A percentile compares a stretch with the other conserved stretches of the same genome.
phyloP scores from a whole-genome alignment of 2,888 invertebrate species.

The Brachypalpus laphriformis region DNA sequence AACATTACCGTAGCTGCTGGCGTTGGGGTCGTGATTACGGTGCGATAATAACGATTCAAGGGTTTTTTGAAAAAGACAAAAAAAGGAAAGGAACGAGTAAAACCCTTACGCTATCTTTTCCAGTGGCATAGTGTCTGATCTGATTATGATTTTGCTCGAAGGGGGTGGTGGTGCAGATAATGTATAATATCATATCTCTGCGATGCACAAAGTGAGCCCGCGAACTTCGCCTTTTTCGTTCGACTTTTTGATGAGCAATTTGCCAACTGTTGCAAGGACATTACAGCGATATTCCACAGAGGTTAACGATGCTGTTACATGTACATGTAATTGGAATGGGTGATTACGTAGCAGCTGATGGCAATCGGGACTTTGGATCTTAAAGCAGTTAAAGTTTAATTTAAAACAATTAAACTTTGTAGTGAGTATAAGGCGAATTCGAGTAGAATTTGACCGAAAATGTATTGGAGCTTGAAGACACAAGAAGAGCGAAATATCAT shows the following conservation, averaged over 20 bases:
- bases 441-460: too few species aligned
- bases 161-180: conserved; percentile 26
- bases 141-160: conserved; percentile 30
- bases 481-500: too few species aligned
- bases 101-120: conserved; percentile 5
- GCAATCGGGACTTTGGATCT: background rate
- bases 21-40: conserved; percentile 29
- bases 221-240: conserved; percentile 10
- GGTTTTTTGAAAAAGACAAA: too few species aligned
- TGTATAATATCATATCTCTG: conserved; percentile 39
- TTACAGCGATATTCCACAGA: background rate
- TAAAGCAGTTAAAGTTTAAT: background rate
- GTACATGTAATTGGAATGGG: conserved; percentile 22
- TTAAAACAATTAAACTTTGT: background rate
- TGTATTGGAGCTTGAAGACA: too few species aligned
- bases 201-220: background rate
- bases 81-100: too few species aligned
- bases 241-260: conserved; percentile 23
- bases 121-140: conserved; percentile 37
- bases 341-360: conserved; percentile 6
- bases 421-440: too few species aligned
- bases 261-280: conserved; percentile 49
- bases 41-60: conserved; percentile 44
- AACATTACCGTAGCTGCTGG: conserved; percentile 3
- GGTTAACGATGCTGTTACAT: conserved; percentile 36